Evolutionary conservation across 2,888 invertebrate genomes (phyloP).

Genomic region (Galeruca laticollis): DNA sequence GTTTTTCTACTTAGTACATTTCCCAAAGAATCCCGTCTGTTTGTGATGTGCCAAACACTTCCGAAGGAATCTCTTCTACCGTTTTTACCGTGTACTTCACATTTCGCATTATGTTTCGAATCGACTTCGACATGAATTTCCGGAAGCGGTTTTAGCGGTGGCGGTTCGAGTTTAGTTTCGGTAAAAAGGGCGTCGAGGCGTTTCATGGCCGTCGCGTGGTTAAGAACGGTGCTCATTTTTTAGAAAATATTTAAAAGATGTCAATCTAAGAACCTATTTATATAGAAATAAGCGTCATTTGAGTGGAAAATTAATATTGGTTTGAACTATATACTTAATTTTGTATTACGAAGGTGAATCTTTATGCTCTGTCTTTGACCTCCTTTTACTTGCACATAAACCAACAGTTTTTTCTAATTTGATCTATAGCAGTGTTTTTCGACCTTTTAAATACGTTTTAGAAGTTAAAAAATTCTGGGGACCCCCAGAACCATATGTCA

Average conservation of each 20-base stretch:
- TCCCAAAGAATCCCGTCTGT: conserved; percentile 73
- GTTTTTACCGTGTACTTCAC: conserved; percentile 77
- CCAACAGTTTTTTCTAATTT: too few relatives aligned
- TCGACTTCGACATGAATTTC: conserved; percentile 67
- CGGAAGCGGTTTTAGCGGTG: conserved; percentile 44
- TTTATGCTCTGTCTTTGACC: not conserved
- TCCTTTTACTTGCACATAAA: too few relatives aligned
- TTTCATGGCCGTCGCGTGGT: conserved; percentile 77
- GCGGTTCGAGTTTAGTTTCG: conserved; percentile 72
- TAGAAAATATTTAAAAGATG: not conserved
- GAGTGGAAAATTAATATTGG: not conserved
- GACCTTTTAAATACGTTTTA: too few relatives aligned
- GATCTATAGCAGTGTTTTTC: too few relatives aligned
- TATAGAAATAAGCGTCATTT: not conserved
- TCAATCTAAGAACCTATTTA: not conserved
- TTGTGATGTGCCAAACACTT: conserved; percentile 66
- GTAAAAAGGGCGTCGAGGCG: conserved; percentile 80
- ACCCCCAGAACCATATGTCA: too few relatives aligned
- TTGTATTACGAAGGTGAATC: not conserved
- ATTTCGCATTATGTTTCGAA: conserved; percentile 74
- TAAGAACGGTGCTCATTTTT: conserved; percentile 67
- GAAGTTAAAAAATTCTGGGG: too few relatives aligned
- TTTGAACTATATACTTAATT: not conserved
- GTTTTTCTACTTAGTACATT: conserved; percentile 58
- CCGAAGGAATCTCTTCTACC: conserved; percentile 71